These are phyloP conservation scores for Parasteatoda lunata DNA, from an alignment of 2,888 invertebrate species.

Conservation along the genomic window DNA sequence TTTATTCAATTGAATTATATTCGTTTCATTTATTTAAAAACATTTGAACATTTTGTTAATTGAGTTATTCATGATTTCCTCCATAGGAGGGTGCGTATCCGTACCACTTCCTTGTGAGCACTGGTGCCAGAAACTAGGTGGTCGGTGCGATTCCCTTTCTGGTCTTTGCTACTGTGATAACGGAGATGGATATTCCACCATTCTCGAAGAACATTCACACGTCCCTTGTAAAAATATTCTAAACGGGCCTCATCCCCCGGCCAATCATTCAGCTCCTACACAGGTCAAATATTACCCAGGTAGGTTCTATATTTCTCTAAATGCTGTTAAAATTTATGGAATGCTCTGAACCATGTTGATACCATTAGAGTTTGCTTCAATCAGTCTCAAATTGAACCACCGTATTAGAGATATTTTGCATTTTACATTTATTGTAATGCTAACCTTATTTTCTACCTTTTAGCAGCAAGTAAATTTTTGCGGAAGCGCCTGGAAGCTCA, in stretches of 20 bases:
- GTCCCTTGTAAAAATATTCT: neutral
- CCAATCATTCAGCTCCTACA: slow-evolving; percentile 49
- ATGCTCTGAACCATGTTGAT: neutral
- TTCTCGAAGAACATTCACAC: neutral
- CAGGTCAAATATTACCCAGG: slow-evolving; percentile 63
- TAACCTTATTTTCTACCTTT: neutral
- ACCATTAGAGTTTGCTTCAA: neutral
- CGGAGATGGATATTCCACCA: neutral
- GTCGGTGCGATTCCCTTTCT: slow-evolving; percentile 21
- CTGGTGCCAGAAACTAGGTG: slow-evolving; percentile 37
- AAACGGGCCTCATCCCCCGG: slow-evolving; percentile 47
- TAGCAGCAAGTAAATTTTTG: neutral
- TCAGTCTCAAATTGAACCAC: neutral
- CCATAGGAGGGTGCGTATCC: slow-evolving; percentile 44
- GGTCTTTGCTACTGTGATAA: slow-evolving; percentile 35
- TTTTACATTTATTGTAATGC: neutral
- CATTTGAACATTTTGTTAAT: too few species aligned
- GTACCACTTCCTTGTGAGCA: slow-evolving; percentile 44
- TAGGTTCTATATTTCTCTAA: neutral
- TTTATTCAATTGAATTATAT: too few species aligned
- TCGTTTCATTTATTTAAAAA: too few species aligned
- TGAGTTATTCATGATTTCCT: too few species aligned
- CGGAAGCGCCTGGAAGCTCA: too few species aligned
- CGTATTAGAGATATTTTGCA: too few species aligned
- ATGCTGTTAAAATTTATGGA: neutral